Conservation (phyloP, 2,797 vertebrate species). For the Argentina silus region DNA sequence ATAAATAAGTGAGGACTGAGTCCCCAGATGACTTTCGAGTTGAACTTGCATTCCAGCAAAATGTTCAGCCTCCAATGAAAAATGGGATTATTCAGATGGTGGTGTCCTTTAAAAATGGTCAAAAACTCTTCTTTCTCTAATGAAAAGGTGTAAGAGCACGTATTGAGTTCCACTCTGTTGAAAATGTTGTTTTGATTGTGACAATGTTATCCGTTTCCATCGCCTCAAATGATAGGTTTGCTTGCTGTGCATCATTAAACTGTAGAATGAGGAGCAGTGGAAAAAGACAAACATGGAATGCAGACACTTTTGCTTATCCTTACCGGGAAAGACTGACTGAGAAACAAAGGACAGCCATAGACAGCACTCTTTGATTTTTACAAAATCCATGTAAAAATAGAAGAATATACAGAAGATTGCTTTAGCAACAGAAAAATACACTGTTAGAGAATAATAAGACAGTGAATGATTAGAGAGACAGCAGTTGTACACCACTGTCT, state of each 20-base stretch:
- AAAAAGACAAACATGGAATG: neutral
- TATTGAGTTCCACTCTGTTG: neutral
- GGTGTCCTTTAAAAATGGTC: neutral
- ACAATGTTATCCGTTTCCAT: neutral
- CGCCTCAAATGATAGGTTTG: neutral
- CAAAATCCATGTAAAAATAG: neutral
- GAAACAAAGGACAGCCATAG: neutral
- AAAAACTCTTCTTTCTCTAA: neutral
- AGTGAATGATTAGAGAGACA: conserved; percentile 39
- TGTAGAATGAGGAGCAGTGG: neutral
- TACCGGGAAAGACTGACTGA: conserved; percentile 1
- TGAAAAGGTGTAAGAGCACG: neutral
- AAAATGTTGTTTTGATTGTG: neutral
- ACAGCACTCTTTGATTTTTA: neutral
- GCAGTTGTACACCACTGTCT: neutral
- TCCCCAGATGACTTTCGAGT: conserved; percentile 35
- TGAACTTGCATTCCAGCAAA: neutral
- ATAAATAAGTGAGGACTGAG: conserved; percentile 56
- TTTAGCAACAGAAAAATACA: no score
- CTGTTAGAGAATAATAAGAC: conserved; percentile 1
- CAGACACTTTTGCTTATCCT: neutral
- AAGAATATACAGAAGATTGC: neutral
- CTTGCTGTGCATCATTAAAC: conserved; percentile 3
- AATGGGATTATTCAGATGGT: neutral
- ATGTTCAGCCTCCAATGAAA: neutral